Evolutionary conservation across 1,140 invertebrate species (phyloP), one percentile per base, ranked within the genome.

Genomic region (Drosophila novamexicana): DNA sequence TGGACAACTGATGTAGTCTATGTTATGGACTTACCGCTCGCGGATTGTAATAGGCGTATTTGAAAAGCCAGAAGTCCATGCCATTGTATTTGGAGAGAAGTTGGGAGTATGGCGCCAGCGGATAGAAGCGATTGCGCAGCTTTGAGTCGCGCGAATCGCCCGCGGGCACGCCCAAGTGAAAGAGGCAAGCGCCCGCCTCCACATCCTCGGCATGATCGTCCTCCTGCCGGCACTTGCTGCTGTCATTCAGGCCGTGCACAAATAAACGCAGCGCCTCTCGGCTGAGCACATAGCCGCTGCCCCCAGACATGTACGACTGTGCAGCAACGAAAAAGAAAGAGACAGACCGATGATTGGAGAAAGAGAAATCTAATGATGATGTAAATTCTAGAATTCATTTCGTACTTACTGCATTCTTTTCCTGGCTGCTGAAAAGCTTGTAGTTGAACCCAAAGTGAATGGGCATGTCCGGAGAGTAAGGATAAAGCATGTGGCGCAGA

Each of bases 261-360:
- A 98, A 97, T 62, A 94, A 93, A 40, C 94, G 94, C 1, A 98
- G 75, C 1, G 96, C 96, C 90, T 95, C 95, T 44, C 94, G 94
- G 83, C 98, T 98, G 40, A 99, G 93, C 39, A 99, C 97, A 93
- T 99, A 99, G 9, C 97, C 97, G 65, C 96, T 96, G 6, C 97
- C 97, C 81, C 97, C 97, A 83, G 97, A 98, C 97, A 98, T 98
- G 91, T 98, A 99, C 0, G 97, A 97, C 93, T 97, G 14, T 12
- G 7, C 9, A 40, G 8, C 34, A 29, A 1, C 12, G 14, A 36
- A 37, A 22, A 18, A 34, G n/a, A 12, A n/a, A 9, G 2, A 29
- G 10, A 16, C 7, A 14, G 1, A 44, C n/a, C 22, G 44, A 61
- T 34, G 14, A n/a, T 47, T 14, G 6, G 22, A 18, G 22, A 10